Percentiles rank a stretch among this genome's conserved stretches.
Evolutionary conservation across 1,140 invertebrate species (phyloP).

Genomic region (Pogonus chalceus): DNA sequence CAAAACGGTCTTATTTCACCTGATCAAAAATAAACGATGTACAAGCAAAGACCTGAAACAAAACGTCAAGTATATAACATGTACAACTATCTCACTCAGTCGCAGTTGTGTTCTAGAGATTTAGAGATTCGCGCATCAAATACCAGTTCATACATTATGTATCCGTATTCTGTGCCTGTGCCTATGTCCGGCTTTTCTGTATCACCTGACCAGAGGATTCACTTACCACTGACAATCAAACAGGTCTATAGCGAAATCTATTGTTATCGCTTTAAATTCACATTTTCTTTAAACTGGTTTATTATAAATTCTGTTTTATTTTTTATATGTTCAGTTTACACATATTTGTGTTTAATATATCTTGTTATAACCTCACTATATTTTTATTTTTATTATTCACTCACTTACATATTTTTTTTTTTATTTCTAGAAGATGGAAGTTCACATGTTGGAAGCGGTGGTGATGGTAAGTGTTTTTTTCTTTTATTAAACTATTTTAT

Average conservation of each 20-base stretch:
- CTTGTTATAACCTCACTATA: too few species aligned
- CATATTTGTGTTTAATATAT: too few species aligned
- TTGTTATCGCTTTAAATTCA: too few species aligned
- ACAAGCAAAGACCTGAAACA: background rate
- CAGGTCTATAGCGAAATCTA: too few species aligned
- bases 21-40: constrained; percentile 1
- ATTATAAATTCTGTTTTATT: too few species aligned
- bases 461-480: background rate
- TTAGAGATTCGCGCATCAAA: background rate
- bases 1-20: constrained; percentile 3
- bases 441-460: constrained; percentile 27
- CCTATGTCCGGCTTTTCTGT: background rate
- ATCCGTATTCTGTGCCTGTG: too few species aligned
- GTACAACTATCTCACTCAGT: background rate
- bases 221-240: background rate
- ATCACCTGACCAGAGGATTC: background rate
- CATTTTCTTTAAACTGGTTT: too few species aligned
- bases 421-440: constrained; percentile 30
- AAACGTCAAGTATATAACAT: background rate
- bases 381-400: too few species aligned
- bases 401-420: background rate
- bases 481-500: too few species aligned
- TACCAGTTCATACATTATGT: constrained; percentile 4
- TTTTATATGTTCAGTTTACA: too few species aligned
- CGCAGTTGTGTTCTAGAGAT: too few species aligned